phyloP scores from a whole-genome alignment of 2,113 vertebrate genomes.

The Triplophysa siluroides region DNA sequence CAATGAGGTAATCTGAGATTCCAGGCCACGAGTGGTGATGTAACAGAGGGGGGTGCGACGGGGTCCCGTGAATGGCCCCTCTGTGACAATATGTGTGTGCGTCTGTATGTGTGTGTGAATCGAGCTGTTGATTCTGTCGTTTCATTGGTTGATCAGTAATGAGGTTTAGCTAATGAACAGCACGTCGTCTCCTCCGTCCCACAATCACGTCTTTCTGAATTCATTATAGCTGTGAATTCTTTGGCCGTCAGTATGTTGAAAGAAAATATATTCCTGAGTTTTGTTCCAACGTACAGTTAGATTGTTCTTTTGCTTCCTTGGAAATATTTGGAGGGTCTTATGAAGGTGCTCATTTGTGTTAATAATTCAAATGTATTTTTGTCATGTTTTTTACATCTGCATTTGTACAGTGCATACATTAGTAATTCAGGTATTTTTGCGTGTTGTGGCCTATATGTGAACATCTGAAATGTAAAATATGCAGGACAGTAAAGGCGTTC shows the following conservation, averaged over 20 bases:
- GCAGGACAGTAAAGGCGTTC: no score
- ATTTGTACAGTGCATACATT: no score
- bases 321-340: no score
- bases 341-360: no score
- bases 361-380: no score
- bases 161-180: slow-evolving; percentile 70
- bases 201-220: slow-evolving; percentile 49
- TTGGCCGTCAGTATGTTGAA: neutral
- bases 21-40: slow-evolving; percentile 68
- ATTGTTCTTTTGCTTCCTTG: neutral
- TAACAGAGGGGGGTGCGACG: slow-evolving; percentile 56
- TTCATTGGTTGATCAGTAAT: slow-evolving; percentile 69
- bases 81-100: slow-evolving; percentile 57
- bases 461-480: no score
- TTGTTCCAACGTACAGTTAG: neutral
- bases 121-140: slow-evolving; percentile 67
- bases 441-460: no score
- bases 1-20: slow-evolving; percentile 64
- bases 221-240: slow-evolving; percentile 14
- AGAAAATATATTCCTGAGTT: neutral
- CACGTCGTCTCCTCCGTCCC: slow-evolving; percentile 51
- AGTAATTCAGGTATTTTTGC: no score
- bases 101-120: slow-evolving; percentile 62
- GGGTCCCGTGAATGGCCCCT: slow-evolving; percentile 66
- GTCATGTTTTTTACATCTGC: no score